phyloP scores from a whole-genome alignment of 2,797 vertebrate genomes.

The Liparis tanakae region DNA sequence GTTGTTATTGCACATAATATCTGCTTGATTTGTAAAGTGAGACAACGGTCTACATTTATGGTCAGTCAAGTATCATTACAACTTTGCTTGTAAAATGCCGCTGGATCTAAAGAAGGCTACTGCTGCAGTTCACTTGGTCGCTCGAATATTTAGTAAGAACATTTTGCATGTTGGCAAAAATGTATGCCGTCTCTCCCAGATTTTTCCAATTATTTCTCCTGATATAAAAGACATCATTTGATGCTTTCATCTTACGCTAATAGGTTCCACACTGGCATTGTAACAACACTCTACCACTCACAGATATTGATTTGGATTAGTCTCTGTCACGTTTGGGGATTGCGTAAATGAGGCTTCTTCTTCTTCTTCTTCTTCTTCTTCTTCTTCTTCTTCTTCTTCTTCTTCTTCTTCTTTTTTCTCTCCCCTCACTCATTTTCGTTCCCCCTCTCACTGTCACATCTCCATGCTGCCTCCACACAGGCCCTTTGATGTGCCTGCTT shows the following conservation, averaged over 20 bases:
- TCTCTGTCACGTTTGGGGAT: constrained; percentile 74
- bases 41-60: constrained; percentile 28
- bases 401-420: constrained; percentile 49
- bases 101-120: constrained; percentile 34
- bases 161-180: constrained; percentile 62
- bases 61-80: constrained; percentile 47
- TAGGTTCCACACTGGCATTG: constrained; percentile 76
- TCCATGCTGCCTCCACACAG: constrained; percentile 75
- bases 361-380: constrained; percentile 56
- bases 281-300: constrained; percentile 75
- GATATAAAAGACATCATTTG: constrained; percentile 77
- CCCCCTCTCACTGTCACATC: constrained; percentile 73
- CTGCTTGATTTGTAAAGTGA: constrained; percentile 32
- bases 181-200: constrained; percentile 48
- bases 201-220: constrained; percentile 72
- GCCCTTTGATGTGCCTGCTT: constrained; percentile 85
- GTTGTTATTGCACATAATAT: constrained; percentile 37
- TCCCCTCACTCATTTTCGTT: constrained; percentile 71
- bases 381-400: constrained; percentile 49
- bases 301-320: constrained; percentile 82
- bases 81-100: constrained; percentile 21
- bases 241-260: constrained; percentile 80
- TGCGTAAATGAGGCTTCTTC: constrained; percentile 73
- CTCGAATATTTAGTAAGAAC: constrained; percentile 29
- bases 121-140: constrained; percentile 38